These are phyloP conservation scores for Epiblema foenella DNA, from an alignment of 2,888 invertebrate genomes.

Conservation along the genomic window DNA sequence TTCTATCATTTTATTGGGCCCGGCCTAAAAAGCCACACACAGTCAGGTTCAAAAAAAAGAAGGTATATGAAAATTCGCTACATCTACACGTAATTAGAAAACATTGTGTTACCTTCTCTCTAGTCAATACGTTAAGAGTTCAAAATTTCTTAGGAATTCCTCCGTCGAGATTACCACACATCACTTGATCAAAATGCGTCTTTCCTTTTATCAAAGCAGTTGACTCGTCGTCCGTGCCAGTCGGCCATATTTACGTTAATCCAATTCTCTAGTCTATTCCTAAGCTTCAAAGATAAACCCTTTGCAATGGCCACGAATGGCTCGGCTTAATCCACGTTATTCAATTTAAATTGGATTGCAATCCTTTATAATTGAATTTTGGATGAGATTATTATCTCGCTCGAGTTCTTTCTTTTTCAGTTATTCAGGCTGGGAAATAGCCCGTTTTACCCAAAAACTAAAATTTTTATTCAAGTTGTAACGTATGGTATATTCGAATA, in stretches of 20 bases:
- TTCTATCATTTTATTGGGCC: too few relatives aligned
- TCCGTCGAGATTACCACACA: too few relatives aligned
- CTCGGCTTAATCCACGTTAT: constrained; percentile 13
- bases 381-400: constrained; percentile 31
- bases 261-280: neutral
- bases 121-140: neutral
- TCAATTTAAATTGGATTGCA: constrained; percentile 40
- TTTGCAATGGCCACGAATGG: constrained; percentile 11
- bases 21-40: too few relatives aligned
- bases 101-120: neutral
- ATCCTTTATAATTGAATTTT: constrained; percentile 41
- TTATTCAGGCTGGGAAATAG: constrained; percentile 6
- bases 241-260: constrained; percentile 7
- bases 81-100: neutral
- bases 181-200: neutral
- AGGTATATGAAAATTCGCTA: neutral
- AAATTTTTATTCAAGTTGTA: neutral
- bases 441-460: neutral
- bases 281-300: neutral
- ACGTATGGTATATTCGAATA: too few relatives aligned
- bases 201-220: neutral
- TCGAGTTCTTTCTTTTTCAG: neutral
- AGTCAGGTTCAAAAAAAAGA: too few relatives aligned
- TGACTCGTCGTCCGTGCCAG: neutral
- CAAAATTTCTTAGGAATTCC: too few relatives aligned